Conservation (phyloP, 1,140 invertebrate genomes). For the Hycleus phaleratus region DNA sequence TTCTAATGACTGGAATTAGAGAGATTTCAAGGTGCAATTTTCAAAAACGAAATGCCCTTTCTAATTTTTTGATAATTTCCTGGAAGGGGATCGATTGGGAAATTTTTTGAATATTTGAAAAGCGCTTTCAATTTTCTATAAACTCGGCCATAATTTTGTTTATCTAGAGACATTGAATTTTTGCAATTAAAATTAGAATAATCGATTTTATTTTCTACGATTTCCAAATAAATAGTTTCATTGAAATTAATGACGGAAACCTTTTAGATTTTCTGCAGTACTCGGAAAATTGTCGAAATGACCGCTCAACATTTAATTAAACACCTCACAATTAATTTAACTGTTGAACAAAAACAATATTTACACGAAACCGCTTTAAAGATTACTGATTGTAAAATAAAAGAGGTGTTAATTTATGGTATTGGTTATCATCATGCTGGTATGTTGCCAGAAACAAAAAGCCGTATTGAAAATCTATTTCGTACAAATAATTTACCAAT, state of each 20-base stretch:
- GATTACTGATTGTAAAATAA: slow-evolving; percentile 40
- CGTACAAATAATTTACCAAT: slow-evolving; percentile 55
- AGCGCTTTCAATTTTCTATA: too few relatives aligned
- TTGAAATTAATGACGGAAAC: neutral
- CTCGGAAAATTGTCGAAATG: slow-evolving; percentile 63
- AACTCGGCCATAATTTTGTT: too few relatives aligned
- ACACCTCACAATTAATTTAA: slow-evolving; percentile 50
- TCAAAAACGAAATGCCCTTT: too few relatives aligned
- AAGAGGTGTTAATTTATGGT: slow-evolving; percentile 50
- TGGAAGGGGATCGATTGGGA: too few relatives aligned
- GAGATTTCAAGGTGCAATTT: too few relatives aligned
- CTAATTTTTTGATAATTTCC: too few relatives aligned
- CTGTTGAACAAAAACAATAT: slow-evolving; percentile 45
- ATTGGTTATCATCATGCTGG: slow-evolving; percentile 76
- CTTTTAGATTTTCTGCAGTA: slow-evolving; percentile 64
- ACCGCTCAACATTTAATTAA: slow-evolving; percentile 55
- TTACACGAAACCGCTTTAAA: slow-evolving; percentile 44
- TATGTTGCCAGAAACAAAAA: slow-evolving; percentile 54
- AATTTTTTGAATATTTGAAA: too few relatives aligned
- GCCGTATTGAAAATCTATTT: slow-evolving; percentile 57
- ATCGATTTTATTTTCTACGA: too few relatives aligned
- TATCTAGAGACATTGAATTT: too few relatives aligned
- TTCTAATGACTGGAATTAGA: too few relatives aligned
- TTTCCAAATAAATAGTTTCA: too few relatives aligned
- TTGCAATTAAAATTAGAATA: too few relatives aligned